phyloP scores from a whole-genome alignment of 1,140 invertebrate genomes.

The Halesus radiatus region DNA sequence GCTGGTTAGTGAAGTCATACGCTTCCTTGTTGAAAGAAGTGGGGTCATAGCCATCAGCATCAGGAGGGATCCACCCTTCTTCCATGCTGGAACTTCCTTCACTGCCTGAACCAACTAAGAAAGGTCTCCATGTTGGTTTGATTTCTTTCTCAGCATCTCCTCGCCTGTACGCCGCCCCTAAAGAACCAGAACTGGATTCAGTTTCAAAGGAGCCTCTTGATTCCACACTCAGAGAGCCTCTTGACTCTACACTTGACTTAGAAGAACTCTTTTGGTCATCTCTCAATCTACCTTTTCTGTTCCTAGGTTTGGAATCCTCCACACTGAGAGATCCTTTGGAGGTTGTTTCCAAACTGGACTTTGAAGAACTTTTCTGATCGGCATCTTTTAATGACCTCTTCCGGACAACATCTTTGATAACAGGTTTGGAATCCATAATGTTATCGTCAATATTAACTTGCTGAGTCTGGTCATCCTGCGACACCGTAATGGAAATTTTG shows the following conservation, averaged over 20 bases:
- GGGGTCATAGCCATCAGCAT: constrained; percentile 77
- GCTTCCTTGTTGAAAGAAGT: constrained; percentile 65
- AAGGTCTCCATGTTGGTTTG: constrained; percentile 84
- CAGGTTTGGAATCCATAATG: constrained; percentile 65
- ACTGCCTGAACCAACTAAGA: constrained; percentile 84
- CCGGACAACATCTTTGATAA: constrained; percentile 65
- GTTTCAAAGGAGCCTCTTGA: constrained; percentile 78
- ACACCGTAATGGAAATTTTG: constrained; percentile 70
- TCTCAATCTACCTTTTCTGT: constrained; percentile 62
- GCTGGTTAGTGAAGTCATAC: constrained; percentile 67
- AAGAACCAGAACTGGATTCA: constrained; percentile 81
- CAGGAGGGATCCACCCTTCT: constrained; percentile 83
- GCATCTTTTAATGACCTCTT: constrained; percentile 64
- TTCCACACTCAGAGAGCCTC: constrained; percentile 74
- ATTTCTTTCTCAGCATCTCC: constrained; percentile 74
- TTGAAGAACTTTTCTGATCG: constrained; percentile 69
- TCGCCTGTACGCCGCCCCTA: constrained; percentile 76
- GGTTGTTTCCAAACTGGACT: constrained; percentile 67
- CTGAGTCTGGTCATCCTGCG: constrained; percentile 70
- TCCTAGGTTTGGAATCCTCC: constrained; percentile 67
- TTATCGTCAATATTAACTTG: constrained; percentile 68
- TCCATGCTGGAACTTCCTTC: constrained; percentile 82
- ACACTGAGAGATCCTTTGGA: constrained; percentile 69
- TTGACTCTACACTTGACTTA: constrained; percentile 74
- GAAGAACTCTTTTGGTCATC: constrained; percentile 72